A percentile compares a stretch with the other conserved stretches of the same genome.
Evolutionary conservation across 2,113 vertebrate species (phyloP).

Genomic region (Genyomyrus donnyi): DNA sequence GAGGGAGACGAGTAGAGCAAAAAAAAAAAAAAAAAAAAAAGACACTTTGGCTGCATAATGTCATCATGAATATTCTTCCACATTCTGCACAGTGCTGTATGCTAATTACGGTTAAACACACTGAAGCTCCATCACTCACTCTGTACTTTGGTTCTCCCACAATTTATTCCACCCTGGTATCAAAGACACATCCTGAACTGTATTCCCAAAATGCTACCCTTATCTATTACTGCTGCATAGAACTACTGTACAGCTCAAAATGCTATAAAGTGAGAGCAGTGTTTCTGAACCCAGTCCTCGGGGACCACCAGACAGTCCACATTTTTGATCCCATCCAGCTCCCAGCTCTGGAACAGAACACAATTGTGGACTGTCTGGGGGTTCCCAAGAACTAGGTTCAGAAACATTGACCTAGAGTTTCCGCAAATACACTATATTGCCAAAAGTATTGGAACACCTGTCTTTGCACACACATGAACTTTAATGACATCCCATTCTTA

Average conservation of each 20-base stretch:
- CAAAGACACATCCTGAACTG: neutral
- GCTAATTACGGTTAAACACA: neutral
- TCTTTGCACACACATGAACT: no score
- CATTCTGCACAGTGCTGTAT: neutral
- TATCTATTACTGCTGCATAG: neutral
- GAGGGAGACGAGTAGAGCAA: neutral
- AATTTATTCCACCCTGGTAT: neutral
- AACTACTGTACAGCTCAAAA: neutral
- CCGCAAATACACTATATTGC: neutral
- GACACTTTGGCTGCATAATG: neutral
- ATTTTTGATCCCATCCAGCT: neutral
- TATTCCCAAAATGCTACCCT: neutral
- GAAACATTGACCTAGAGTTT: neutral
- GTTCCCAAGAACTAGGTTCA: neutral
- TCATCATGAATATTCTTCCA: neutral
- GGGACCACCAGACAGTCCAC: neutral
- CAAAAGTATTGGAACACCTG: no score
- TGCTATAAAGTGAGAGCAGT: neutral
- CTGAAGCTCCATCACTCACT: neutral
- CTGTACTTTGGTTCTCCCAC: neutral
- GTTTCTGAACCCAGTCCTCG: neutral
- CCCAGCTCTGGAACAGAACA: neutral
- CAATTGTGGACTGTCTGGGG: neutral
- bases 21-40: neutral
- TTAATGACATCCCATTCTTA: no score